Percentiles rank a stretch among this genome's conserved stretches.
phyloP scores from a whole-genome alignment of 2,888 invertebrate species.

The Ariolimax columbianus region DNA sequence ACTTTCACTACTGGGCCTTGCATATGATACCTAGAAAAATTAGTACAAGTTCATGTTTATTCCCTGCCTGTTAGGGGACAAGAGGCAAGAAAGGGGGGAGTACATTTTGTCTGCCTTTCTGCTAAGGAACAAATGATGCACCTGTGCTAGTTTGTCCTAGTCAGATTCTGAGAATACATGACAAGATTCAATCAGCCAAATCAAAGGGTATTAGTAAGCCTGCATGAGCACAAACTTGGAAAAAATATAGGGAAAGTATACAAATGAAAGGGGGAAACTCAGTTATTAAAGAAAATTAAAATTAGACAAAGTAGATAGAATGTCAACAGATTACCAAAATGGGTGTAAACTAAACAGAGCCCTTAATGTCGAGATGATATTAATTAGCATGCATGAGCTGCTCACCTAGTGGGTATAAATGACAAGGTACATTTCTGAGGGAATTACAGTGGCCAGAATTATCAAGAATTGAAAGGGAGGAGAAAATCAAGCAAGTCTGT shows the following conservation, averaged over 20 bases:
- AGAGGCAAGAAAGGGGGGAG: not conserved
- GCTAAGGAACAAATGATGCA: conserved; percentile 39
- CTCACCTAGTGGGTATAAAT: conserved; percentile 36
- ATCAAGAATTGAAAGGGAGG: conserved; percentile 26
- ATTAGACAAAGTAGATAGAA: conserved; percentile 25
- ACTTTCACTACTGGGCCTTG: conserved; percentile 79
- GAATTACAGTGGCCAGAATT: conserved; percentile 37
- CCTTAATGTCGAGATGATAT: conserved; percentile 20
- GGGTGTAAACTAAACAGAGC: conserved; percentile 29
- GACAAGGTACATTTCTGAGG: conserved; percentile 27
- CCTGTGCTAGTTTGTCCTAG: conserved; percentile 34
- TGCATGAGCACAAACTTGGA: conserved; percentile 43
- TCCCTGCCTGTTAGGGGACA: conserved; percentile 27
- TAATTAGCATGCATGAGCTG: conserved; percentile 42
- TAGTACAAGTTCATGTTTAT: conserved; percentile 55
- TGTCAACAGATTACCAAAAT: conserved; percentile 29
- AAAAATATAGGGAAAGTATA: conserved; percentile 23
- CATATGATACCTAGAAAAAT: conserved; percentile 78
- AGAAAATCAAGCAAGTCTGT: conserved; percentile 44
- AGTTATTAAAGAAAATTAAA: conserved; percentile 27
- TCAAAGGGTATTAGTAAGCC: conserved; percentile 48
- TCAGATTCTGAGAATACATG: not conserved
- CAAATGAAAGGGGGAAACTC: conserved; percentile 24
- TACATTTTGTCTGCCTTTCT: conserved; percentile 11
- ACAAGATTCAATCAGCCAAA: conserved; percentile 38